Conservation (phyloP, 2,113 vertebrate genomes). For the Sciurus niger region DNA sequence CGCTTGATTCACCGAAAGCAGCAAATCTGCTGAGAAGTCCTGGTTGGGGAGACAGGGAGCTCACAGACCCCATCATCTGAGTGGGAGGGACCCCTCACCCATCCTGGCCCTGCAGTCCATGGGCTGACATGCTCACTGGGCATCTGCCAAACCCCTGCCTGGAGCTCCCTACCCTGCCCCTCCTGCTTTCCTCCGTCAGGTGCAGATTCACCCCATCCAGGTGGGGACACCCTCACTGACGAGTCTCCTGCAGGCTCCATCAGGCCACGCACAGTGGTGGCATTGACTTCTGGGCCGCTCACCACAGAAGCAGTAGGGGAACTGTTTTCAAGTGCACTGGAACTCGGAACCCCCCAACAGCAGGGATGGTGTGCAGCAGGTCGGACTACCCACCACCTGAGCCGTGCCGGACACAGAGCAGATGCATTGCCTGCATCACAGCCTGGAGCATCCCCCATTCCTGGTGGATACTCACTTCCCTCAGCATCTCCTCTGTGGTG, state of each 20-base stretch:
- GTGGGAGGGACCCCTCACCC: not conserved
- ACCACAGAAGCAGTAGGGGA: rapidly evolving
- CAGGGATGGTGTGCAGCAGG: too few relatives aligned
- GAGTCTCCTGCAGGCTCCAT: rapidly evolving
- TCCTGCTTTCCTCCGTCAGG: too few relatives aligned
- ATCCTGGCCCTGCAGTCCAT: too few relatives aligned
- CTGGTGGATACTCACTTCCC: slow-evolving; percentile 76
- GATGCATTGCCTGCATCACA: rapidly evolving
- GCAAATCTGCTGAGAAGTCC: not conserved
- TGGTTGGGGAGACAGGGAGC: too few relatives aligned
- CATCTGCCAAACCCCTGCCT: not conserved
- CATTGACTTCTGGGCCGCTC: not conserved
- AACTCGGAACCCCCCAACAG: rapidly evolving
- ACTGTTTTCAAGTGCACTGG: rapidly evolving
- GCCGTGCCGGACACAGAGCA: too few relatives aligned
- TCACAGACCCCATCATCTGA: not conserved
- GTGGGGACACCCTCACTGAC: not conserved
- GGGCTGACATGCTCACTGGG: rapidly evolving
- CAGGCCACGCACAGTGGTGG: too few relatives aligned
- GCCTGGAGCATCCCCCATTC: rapidly evolving
- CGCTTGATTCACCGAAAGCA: too few relatives aligned
- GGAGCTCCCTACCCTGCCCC: not conserved
- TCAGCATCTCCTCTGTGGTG: slow-evolving; percentile 94
- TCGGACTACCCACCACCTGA: too few relatives aligned
- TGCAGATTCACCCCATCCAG: not conserved